Evolutionary conservation across 2,888 invertebrate species (phyloP), one percentile per base, ranked within the genome.

Genomic region (Apodemia hepburni): DNA sequence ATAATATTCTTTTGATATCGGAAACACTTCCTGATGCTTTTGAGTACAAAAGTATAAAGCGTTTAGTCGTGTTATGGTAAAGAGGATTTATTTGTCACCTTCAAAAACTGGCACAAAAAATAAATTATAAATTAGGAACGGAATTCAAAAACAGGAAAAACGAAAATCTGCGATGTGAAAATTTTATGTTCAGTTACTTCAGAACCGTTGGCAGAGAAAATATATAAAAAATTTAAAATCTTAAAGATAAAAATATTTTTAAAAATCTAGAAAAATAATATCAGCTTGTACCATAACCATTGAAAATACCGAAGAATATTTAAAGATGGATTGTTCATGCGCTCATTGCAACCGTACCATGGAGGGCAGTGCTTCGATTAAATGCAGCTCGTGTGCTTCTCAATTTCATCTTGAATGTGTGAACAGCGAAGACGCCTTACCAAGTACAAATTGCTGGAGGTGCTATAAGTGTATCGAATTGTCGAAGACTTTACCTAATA

Each of bases 341-440:
- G 84, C 83, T 27, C 77, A 73, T 67, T 86, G 87, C 71, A 84
- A 85, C 65, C 80, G 79, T 59, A 80, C 84, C 45, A 83, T 80
- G 73, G 79, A 82, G 64, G 87, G 87, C 38, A 84, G 82, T 66
- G 86, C 87, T 17, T 82, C 81, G 0, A 84, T 87, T 61, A 85
- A 84, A 65, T 87, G 87, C 75, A 87, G 87, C 70, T 67, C 72
- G 58, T 88, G 87, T 69, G 73, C 78, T 22, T 83, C 84, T 0
- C 84, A 85, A 60, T 87, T 75, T 73, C 87, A 87, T 75, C 73
- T 87, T 72, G 86, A 82, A 71, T 88, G 87, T 67, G 77, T 84
- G 66, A 80, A 76, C 71, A 79, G 78, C 65, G 81, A 82, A 62
- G 77, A 81, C 58, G 73, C 79, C 63, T 70, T 78, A 9, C 80